A percentile compares a stretch with the other conserved stretches of the same genome.
phyloP scores from a whole-genome alignment of 2,113 vertebrate genomes.

The Phyllostomus hastatus region DNA sequence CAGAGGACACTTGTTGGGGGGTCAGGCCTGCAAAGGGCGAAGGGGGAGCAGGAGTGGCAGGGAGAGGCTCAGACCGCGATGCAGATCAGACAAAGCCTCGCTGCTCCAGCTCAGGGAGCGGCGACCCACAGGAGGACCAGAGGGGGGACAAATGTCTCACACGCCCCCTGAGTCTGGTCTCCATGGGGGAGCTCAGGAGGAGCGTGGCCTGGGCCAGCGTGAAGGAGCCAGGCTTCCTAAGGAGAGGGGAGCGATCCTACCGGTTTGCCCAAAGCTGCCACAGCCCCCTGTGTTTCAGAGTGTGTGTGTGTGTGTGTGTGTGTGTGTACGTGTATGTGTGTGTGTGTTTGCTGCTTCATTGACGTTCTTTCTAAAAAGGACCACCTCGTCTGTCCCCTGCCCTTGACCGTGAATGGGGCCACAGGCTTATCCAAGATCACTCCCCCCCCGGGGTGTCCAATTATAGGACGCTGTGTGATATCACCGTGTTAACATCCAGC shows the following conservation, averaged over 20 bases:
- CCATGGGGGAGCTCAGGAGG: neutral
- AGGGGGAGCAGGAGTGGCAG: neutral
- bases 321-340: neutral
- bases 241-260: accelerated
- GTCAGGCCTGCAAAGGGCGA: neutral
- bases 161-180: accelerated
- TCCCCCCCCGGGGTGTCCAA: neutral
- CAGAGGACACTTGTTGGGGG: neutral
- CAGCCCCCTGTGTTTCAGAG: neutral
- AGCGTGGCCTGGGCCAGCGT: accelerated
- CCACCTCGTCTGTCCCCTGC: neutral
- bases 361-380: neutral
- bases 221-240: neutral
- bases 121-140: accelerated
- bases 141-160: accelerated
- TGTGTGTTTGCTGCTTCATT: neutral
- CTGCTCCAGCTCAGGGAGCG: too few species aligned
- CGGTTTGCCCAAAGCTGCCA: accelerated
- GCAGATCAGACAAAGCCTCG: accelerated
- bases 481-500: too few species aligned
- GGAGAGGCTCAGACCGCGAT: accelerated
- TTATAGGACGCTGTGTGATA: accelerated
- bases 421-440: neutral
- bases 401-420: neutral
- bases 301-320: neutral